These are phyloP conservation scores for Anguilla megastoma DNA, from an alignment of 2,797 vertebrate species.

Conservation along the genomic window DNA sequence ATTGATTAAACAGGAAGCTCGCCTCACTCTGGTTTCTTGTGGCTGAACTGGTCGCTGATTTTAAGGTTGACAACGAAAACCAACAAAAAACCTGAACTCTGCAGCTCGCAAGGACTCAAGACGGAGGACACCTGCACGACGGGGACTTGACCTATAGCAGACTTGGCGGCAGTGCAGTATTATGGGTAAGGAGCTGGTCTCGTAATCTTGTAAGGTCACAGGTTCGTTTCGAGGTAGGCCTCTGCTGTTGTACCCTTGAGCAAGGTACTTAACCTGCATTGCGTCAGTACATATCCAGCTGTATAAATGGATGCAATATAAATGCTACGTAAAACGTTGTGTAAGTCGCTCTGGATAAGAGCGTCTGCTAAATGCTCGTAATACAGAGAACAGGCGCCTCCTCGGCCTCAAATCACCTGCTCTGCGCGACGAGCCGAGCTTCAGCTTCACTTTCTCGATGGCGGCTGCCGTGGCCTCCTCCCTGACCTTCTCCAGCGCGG, in stretches of 20 bases:
- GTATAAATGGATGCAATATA: no score
- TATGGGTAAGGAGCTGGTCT: no score
- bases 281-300: no score
- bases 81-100: not conserved
- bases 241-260: no score
- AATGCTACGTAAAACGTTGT: no score
- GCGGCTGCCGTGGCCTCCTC: slow-evolving; percentile 66
- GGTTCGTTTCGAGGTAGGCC: no score
- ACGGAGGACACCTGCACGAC: not conserved
- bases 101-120: not conserved
- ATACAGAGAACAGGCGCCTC: not conserved
- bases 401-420: slow-evolving; percentile 49
- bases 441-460: slow-evolving; percentile 68
- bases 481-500: slow-evolving; percentile 61
- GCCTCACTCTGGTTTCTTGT: not conserved
- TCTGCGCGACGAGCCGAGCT: slow-evolving; percentile 46
- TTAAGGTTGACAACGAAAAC: not conserved
- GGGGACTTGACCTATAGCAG: not conserved
- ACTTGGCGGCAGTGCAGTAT: no score
- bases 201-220: no score
- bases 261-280: no score
- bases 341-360: no score
- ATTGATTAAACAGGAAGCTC: not conserved
- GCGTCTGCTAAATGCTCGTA: no score
- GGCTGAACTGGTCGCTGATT: not conserved